phyloP scores from a whole-genome alignment of 2,888 invertebrate genomes.

The Zygogramma bicolorata region DNA sequence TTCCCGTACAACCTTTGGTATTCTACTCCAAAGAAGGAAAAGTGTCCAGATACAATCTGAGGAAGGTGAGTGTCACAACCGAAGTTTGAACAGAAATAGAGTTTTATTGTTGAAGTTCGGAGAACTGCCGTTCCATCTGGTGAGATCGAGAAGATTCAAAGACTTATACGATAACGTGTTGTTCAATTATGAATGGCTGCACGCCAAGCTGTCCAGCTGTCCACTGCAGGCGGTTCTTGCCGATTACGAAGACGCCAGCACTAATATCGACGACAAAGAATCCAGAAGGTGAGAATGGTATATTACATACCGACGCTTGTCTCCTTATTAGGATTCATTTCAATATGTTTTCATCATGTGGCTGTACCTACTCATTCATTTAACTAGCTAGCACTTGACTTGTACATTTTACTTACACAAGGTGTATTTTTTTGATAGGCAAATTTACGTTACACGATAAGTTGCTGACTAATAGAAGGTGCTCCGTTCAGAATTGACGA shows the following conservation, averaged over 20 bases:
- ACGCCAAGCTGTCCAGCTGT: constrained; percentile 94
- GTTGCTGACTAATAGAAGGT: too few relatives aligned
- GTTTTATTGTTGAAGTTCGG: constrained; percentile 76
- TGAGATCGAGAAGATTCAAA: constrained; percentile 89
- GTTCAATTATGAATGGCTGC: constrained; percentile 98
- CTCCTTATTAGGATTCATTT: too few relatives aligned
- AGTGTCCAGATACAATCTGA: constrained; percentile 89
- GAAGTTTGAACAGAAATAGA: neutral
- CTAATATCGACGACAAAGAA: constrained; percentile 85
- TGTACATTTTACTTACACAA: too few relatives aligned
- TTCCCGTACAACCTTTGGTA: constrained; percentile 92
- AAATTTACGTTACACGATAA: too few relatives aligned
- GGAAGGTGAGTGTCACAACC: constrained; percentile 77
- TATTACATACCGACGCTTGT: too few relatives aligned
- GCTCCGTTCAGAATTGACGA: too few relatives aligned
- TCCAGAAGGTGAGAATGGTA: constrained; percentile 74
- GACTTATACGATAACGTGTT: constrained; percentile 92
- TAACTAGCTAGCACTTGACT: too few relatives aligned
- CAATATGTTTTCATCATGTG: too few relatives aligned
- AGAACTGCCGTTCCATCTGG: constrained; percentile 94
- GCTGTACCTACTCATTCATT: too few relatives aligned
- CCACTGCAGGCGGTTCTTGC: constrained; percentile 94
- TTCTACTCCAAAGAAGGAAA: constrained; percentile 92
- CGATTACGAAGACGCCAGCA: constrained; percentile 94
- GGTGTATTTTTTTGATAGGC: too few relatives aligned